A percentile compares a stretch with the other conserved stretches of the same genome.
Conservation (phyloP, 2,113 vertebrate genomes). For the Misgurnus anguillicaudatus region DNA sequence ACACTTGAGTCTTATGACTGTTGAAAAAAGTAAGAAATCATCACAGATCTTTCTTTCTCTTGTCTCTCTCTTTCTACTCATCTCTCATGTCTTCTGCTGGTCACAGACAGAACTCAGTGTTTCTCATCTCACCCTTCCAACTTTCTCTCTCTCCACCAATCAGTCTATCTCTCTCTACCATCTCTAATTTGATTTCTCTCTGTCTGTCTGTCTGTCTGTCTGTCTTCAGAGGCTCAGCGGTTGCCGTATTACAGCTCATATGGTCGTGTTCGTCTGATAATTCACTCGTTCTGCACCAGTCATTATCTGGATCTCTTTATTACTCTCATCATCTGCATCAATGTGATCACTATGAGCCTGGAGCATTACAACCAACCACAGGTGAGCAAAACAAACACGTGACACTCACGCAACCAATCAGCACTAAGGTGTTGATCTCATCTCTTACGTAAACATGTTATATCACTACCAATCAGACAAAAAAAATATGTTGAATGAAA, state of each 20-base stretch:
- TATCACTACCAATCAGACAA: not conserved
- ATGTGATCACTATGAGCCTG: slow-evolving; percentile 98
- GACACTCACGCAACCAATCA: not conserved
- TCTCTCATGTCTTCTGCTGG: not conserved
- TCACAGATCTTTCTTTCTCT: not conserved
- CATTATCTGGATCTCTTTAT: slow-evolving; percentile 98
- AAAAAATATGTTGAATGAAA: too few relatives aligned
- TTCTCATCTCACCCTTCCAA: not conserved
- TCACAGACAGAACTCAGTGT: too few relatives aligned
- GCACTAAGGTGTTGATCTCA: not conserved
- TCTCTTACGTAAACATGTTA: not conserved
- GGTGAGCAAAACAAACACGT: slow-evolving; percentile 71
- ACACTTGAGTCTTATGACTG: too few relatives aligned
- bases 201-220: not conserved
- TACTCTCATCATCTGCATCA: slow-evolving; percentile 98
- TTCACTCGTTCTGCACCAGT: slow-evolving; percentile 95
- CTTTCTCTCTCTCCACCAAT: not conserved
- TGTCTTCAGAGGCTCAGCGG: slow-evolving; percentile 88
- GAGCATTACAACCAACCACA: slow-evolving; percentile 97
- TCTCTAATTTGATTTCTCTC: too few relatives aligned
- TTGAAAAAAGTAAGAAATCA: too few relatives aligned
- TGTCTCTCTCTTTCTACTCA: not conserved
- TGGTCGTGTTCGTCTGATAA: slow-evolving; percentile 86
- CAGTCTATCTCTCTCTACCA: not conserved
- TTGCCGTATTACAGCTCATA: slow-evolving; percentile 93